Percentiles rank a stretch among this genome's conserved stretches.
Conservation (phyloP, 2,113 vertebrate genomes). For the Actinemys pallida region DNA sequence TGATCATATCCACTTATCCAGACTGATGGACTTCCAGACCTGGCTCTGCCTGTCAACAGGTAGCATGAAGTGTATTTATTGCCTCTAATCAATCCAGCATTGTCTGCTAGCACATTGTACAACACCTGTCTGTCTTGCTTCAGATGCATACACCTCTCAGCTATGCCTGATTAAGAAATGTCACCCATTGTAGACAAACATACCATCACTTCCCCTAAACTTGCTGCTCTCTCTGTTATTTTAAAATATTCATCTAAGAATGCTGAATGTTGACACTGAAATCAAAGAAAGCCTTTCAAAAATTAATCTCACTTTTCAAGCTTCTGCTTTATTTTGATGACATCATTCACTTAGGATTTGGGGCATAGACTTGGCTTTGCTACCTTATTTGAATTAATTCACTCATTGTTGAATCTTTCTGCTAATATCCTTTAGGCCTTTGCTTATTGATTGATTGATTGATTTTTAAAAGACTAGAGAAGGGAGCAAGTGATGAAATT, state of each 20-base stretch:
- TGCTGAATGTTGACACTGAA: constrained; percentile 41
- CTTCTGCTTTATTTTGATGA: constrained; percentile 43
- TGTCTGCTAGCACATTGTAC: neutral
- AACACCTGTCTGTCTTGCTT: fast-evolving
- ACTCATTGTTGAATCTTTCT: constrained; percentile 44
- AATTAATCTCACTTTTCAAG: constrained; percentile 13
- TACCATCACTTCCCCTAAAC: neutral
- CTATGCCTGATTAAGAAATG: fast-evolving
- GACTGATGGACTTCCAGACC: neutral
- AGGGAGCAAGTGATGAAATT: neutral
- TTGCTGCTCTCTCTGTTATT: constrained; percentile 32
- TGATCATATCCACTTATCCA: neutral
- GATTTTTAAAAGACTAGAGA: neutral
- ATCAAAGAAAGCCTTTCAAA: constrained; percentile 31
- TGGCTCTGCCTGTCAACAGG: neutral
- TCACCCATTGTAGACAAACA: neutral
- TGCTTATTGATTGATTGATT: constrained; percentile 44
- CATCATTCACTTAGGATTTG: constrained; percentile 35
- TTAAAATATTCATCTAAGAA: constrained; percentile 32
- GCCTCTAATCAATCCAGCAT: fast-evolving
- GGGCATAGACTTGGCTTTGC: neutral
- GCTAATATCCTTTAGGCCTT: constrained; percentile 37
- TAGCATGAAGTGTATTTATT: neutral
- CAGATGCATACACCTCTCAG: neutral
- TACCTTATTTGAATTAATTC: constrained; percentile 60